phyloP scores from a whole-genome alignment of 2,888 invertebrate genomes.

The Zele albiditarsus region DNA sequence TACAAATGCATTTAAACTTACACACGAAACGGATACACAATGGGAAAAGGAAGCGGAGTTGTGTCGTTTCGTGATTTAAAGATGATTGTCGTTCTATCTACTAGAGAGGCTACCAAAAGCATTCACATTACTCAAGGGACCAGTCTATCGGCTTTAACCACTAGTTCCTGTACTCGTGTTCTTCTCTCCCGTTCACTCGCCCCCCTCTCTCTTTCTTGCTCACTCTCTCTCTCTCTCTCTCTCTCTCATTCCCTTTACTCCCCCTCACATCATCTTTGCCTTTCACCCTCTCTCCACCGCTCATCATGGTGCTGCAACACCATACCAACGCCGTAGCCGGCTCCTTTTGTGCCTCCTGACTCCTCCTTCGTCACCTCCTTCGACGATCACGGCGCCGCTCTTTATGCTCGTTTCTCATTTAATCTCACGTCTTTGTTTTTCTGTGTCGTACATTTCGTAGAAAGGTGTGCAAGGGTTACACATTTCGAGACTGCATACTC shows the following conservation, averaged over 20 bases:
- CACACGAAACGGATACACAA: slow-evolving; percentile 37
- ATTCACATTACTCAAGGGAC: slow-evolving; percentile 43
- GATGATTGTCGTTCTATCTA: slow-evolving; percentile 29
- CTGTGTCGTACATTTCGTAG: background rate
- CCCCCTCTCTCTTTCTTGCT: slow-evolving; percentile 16
- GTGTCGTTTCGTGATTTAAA: slow-evolving; percentile 40
- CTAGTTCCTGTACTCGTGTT: slow-evolving; percentile 42
- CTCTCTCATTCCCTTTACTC: slow-evolving; percentile 28
- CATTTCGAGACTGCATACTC: slow-evolving; percentile 17
- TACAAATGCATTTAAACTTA: slow-evolving; percentile 13
- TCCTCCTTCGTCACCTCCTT: slow-evolving; percentile 54
- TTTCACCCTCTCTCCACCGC: background rate
- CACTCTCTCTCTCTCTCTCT: slow-evolving; percentile 27
- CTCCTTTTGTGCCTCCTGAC: slow-evolving; percentile 43
- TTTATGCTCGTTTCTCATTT: slow-evolving; percentile 31
- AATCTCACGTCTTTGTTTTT: slow-evolving; percentile 28
- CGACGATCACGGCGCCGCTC: slow-evolving; percentile 54
- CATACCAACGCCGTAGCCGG: slow-evolving; percentile 38
- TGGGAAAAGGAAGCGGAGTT: slow-evolving; percentile 45
- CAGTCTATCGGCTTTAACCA: slow-evolving; percentile 58
- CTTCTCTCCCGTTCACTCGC: slow-evolving; percentile 12
- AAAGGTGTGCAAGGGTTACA: slow-evolving; percentile 36
- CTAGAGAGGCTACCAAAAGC: slow-evolving; percentile 24
- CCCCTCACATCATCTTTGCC: slow-evolving; percentile 12
- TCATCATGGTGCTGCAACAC: background rate